These are phyloP conservation scores for Rhinophrynus dorsalis DNA, from an alignment of 2,797 vertebrate genomes.

Conservation along the genomic window DNA sequence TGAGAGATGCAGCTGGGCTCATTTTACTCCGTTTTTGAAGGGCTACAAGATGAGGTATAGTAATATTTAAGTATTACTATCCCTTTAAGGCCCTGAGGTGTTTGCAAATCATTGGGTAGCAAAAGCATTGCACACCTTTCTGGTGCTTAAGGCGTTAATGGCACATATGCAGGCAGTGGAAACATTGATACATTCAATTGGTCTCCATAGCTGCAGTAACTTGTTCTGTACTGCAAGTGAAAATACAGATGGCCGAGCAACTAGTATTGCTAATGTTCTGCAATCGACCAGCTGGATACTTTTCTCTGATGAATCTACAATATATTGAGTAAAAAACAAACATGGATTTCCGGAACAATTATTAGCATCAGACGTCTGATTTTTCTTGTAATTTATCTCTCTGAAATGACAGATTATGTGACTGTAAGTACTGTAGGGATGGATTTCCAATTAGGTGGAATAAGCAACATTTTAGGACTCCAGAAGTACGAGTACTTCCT, in stretches of 20 bases:
- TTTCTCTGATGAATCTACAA: constrained; percentile 23
- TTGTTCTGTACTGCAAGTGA: constrained; percentile 6
- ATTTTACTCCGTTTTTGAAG: too few relatives aligned
- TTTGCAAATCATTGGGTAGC: too few relatives aligned
- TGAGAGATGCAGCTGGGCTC: too few relatives aligned
- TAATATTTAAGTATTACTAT: too few relatives aligned
- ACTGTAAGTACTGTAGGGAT: too few relatives aligned
- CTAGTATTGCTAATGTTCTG: constrained; percentile 33
- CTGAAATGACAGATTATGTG: not conserved
- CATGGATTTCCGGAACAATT: constrained; percentile 18
- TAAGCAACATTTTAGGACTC: too few relatives aligned
- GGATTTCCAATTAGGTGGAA: too few relatives aligned
- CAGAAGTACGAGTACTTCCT: too few relatives aligned
- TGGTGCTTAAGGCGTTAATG: too few relatives aligned
- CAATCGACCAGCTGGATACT: constrained; percentile 32
- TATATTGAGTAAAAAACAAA: constrained; percentile 28
- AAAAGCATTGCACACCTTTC: too few relatives aligned
- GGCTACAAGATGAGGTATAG: too few relatives aligned
- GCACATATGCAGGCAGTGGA: not conserved
- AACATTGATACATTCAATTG: constrained; percentile 6
- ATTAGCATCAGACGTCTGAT: constrained; percentile 15
- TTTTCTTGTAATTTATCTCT: constrained; percentile 4
- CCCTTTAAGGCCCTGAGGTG: too few relatives aligned
- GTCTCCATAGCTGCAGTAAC: constrained; percentile 29
- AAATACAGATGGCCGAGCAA: constrained; percentile 38